These are phyloP conservation scores for Aradus depressus DNA, from an alignment of 2,888 invertebrate genomes.

Conservation along the genomic window DNA sequence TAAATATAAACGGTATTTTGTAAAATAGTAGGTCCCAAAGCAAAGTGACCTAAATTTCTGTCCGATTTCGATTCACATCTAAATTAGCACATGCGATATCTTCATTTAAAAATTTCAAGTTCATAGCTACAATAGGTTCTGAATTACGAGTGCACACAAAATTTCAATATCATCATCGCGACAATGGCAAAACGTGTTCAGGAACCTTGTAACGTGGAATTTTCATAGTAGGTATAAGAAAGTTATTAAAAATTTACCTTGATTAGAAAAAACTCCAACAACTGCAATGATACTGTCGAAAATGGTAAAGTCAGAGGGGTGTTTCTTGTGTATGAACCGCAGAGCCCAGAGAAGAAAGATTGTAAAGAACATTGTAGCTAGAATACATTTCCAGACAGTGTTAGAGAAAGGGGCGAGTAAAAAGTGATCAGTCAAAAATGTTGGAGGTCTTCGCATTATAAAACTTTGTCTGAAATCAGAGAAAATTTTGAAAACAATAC, in stretches of 20 bases:
- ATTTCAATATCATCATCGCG: not conserved
- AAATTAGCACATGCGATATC: too few species aligned
- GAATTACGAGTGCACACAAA: constrained; percentile 7
- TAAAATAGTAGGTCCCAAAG: too few species aligned
- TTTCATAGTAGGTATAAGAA: not conserved
- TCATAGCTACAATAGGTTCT: constrained; percentile 5
- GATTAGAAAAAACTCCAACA: constrained; percentile 19
- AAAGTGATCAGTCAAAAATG: too few species aligned
- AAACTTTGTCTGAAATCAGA: constrained; percentile 7
- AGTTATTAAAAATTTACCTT: constrained; percentile 11
- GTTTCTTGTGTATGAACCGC: not conserved
- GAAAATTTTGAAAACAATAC: not conserved
- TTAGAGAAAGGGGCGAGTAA: too few species aligned
- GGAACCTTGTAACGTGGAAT: too few species aligned
- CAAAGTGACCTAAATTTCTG: too few species aligned
- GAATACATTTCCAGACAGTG: too few species aligned
- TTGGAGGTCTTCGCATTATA: constrained; percentile 1
- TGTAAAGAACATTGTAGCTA: constrained; percentile 1
- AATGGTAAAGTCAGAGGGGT: constrained; percentile 13
- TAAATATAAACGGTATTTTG: too few species aligned
- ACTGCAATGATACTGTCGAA: constrained; percentile 6
- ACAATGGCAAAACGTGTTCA: not conserved
- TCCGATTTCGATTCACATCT: too few species aligned
- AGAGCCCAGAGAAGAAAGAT: constrained; percentile 1
- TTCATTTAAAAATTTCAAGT: too few species aligned